Base-by-base conservation (phyloP, 2,797 vertebrate species). In the Cyclopterus lumpus region DNA sequence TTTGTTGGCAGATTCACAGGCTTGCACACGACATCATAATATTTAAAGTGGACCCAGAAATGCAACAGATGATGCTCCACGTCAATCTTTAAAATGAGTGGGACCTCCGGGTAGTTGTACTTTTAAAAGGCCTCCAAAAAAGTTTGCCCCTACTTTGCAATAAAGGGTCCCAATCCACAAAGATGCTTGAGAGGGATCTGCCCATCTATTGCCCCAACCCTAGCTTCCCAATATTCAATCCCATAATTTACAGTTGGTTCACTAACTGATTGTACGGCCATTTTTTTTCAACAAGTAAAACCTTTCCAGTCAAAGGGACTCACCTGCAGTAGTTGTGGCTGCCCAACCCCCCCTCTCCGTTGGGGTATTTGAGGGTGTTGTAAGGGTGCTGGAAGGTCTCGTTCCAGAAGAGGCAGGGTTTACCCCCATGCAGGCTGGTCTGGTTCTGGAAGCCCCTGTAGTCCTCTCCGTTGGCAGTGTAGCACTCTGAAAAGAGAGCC, bases 241-340 rank as follows among this genome's bases (percentile, higher is more conserved):
- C 3, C 20, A 15, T 32, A 48, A n/a, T 20, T 8, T n/a, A 3
- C 2, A 20, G 8, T 18, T n/a, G n/a, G n/a, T n/a, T n/a, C n/a
- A n/a, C n/a, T n/a, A n/a, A n/a, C n/a, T n/a, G n/a, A n/a, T n/a
- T n/a, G n/a, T n/a, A n/a, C n/a, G n/a, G n/a, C n/a, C n/a, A n/a
- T n/a, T n/a, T n/a, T n/a, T n/a, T n/a, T n/a, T n/a, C n/a, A n/a
- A n/a, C n/a, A n/a, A n/a, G n/a, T 28, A 28, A 28, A 28, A 28
- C 26, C 26, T 28, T 28, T 28, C 26, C 26, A 2, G 26, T 28
- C 26, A 28, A 11, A 18, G 10, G 4, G 16, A 48, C 86, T 81
- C 93, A 97, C 97, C 97, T 97, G 97, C 97, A 99, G 86, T 96
- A 98, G 94, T 99, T 99, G 87, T 99, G 97, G 15, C 95, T 95